These are phyloP conservation scores for Pterocles burchelli DNA, from an alignment of 2,113 vertebrate species.

Conservation along the genomic window DNA sequence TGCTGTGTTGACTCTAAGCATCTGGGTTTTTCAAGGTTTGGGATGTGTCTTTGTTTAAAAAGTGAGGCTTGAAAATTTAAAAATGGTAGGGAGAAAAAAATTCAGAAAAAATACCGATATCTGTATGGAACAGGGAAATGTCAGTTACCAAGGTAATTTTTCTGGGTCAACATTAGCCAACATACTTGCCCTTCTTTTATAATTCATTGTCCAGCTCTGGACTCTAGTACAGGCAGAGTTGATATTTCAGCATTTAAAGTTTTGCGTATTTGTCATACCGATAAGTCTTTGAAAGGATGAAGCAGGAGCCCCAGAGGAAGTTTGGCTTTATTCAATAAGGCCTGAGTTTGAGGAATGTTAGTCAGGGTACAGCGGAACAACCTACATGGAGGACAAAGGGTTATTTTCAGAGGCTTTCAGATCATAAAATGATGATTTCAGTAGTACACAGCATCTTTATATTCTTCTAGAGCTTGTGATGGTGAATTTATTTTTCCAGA, in stretches of 20 bases:
- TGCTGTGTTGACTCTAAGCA: neutral
- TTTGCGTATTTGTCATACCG: slow-evolving; percentile 80
- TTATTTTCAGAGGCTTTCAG: slow-evolving; percentile 58
- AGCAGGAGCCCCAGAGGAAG: slow-evolving; percentile 94
- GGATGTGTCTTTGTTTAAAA: neutral
- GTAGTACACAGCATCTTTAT: neutral
- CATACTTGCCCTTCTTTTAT: neutral
- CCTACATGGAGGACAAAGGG: slow-evolving; percentile 74
- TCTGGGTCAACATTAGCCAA: neutral
- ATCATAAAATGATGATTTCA: neutral
- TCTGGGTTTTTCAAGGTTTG: neutral
- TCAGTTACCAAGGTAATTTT: neutral
- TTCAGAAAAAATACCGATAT: neutral
- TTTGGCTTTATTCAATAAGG: slow-evolving; percentile 96
- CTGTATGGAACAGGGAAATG: neutral
- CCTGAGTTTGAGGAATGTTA: slow-evolving; percentile 96
- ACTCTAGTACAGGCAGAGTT: neutral
- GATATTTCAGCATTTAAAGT: slow-evolving; percentile 21
- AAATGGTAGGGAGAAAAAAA: neutral
- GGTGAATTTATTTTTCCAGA: neutral
- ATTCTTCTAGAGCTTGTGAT: neutral
- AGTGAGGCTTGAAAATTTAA: neutral
- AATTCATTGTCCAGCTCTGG: neutral
- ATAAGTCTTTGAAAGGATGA: slow-evolving; percentile 97
- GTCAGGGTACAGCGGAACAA: slow-evolving; percentile 94